These are phyloP conservation scores for Penaeus japonicus DNA, from an alignment of 1,140 invertebrate species.

Conservation along the genomic window DNA sequence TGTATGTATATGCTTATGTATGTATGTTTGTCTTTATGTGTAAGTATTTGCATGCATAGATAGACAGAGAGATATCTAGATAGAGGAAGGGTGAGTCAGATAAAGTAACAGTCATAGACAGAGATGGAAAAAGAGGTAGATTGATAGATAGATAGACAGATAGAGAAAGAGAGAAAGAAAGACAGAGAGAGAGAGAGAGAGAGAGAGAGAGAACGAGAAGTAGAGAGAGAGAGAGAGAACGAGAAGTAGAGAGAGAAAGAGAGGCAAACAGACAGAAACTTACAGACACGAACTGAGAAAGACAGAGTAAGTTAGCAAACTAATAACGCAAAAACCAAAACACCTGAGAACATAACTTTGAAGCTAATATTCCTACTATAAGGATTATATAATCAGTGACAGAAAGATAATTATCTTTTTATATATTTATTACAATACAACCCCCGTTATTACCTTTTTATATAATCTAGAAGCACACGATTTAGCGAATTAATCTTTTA, in stretches of 20 bases:
- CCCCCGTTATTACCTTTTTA: no score
- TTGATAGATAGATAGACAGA: not conserved
- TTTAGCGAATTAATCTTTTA: no score
- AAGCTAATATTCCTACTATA: no score
- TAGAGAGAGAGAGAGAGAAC: not conserved
- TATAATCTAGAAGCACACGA: no score
- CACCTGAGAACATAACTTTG: no score
- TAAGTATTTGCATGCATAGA: not conserved
- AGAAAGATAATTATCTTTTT: no score
- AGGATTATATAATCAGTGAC: no score
- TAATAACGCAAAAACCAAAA: no score
- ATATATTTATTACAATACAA: no score
- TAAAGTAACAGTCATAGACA: not conserved
- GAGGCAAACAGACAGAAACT: not conserved
- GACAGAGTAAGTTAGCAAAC: not conserved
- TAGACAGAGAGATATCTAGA: not conserved
- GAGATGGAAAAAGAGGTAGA: not conserved
- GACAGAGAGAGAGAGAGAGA: not conserved
- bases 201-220: not conserved
- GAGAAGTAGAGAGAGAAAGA: not conserved
- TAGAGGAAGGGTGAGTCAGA: not conserved
- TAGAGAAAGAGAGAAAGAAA: not conserved
- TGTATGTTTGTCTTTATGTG: no score
- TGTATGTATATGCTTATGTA: not conserved
- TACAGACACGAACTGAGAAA: not conserved